phyloP scores from a whole-genome alignment of 2,113 vertebrate genomes.

The Pithys albifrons region DNA sequence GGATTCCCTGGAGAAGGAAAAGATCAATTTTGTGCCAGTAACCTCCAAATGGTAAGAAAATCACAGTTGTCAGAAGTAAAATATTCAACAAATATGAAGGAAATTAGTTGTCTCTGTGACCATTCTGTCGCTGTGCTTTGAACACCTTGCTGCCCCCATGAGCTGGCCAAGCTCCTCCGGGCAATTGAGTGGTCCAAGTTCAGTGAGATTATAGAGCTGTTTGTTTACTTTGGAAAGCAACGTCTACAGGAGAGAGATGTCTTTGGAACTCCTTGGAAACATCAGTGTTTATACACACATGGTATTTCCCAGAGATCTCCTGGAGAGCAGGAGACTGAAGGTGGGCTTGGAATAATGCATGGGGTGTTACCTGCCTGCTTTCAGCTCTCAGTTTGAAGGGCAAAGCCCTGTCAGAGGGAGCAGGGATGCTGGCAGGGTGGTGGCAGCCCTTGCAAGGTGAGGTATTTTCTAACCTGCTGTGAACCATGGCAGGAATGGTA shows the following conservation, averaged over 20 bases:
- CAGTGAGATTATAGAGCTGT: not conserved
- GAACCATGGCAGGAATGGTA: not conserved
- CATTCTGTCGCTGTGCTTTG: not conserved
- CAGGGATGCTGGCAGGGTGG: not conserved
- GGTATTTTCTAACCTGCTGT: not conserved
- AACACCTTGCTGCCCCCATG: rapidly evolving
- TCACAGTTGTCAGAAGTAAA: not conserved
- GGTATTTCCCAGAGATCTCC: not conserved
- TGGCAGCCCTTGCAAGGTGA: rapidly evolving
- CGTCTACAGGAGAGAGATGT: too few species aligned
- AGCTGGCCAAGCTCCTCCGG: not conserved
- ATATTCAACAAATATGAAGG: not conserved
- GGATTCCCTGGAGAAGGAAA: constrained; percentile 69
- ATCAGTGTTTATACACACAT: rapidly evolving
- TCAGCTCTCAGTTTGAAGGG: not conserved
- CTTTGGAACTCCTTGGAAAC: not conserved
- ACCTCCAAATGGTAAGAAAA: not conserved
- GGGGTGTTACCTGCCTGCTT: not conserved
- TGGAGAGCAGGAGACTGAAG: not conserved
- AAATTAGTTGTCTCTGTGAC: not conserved
- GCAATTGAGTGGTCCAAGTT: not conserved
- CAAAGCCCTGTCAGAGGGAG: not conserved
- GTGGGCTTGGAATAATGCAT: not conserved
- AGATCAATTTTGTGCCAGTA: not conserved
- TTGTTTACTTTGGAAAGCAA: not conserved